Conservation (phyloP, 2,113 vertebrate genomes). For the Ochotona curzoniae region DNA sequence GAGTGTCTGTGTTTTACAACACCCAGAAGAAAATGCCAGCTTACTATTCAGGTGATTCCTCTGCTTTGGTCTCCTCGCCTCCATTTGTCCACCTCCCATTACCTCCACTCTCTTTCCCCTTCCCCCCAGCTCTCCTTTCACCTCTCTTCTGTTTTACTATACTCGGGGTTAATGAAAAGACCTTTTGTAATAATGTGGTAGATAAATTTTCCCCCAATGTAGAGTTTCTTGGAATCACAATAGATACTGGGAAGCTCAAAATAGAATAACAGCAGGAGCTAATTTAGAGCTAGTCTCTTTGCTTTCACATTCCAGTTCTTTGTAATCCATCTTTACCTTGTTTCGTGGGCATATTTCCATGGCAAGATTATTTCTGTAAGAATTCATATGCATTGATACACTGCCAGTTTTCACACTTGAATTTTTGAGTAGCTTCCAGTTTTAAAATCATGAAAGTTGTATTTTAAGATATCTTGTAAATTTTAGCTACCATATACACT, state of each 20-base stretch:
- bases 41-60: neutral
- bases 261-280: neutral
- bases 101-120: rapidly evolving
- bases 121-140: neutral
- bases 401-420: neutral
- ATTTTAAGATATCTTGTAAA: neutral
- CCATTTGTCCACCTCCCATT: too few species aligned
- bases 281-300: constrained; percentile 39
- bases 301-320: constrained; percentile 28
- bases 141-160: neutral
- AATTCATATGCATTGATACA: neutral
- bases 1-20: neutral
- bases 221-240: constrained; percentile 38
- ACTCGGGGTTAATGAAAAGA: constrained; percentile 23
- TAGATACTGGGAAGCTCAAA: constrained; percentile 29
- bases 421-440: constrained; percentile 16
- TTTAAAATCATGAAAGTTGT: neutral
- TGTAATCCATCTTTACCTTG: constrained; percentile 44
- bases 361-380: constrained; percentile 50
- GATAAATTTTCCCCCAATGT: neutral
- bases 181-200: neutral
- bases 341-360: neutral
- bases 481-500: neutral
- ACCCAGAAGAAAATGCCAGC: neutral
- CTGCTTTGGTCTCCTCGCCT: neutral